Conservation (phyloP, 1,140 invertebrate species). For the Macrotrachela quadricornifera region DNA sequence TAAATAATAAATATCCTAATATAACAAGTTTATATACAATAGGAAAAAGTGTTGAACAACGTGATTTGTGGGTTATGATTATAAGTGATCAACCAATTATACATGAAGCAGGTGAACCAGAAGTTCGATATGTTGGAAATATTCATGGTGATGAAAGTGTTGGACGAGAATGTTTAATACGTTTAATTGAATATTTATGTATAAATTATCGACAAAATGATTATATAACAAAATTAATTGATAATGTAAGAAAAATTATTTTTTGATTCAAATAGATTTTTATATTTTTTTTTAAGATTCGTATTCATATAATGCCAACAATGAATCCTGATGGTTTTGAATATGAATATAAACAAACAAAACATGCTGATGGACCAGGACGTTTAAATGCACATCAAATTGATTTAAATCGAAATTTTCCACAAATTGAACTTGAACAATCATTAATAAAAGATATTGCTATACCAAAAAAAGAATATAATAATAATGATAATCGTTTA, state of each 20-base stretch:
- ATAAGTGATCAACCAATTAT: conserved; percentile 12
- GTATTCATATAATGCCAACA: conserved; percentile 64
- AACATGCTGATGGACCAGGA: conserved; percentile 32
- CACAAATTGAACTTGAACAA: conserved; percentile 50
- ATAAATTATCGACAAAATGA: conserved; percentile 51
- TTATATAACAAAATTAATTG: conserved; percentile 17
- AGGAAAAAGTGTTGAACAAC: conserved; percentile 55
- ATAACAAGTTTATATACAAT: conserved; percentile 28
- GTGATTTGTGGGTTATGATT: conserved; percentile 56
- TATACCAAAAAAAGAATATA: not conserved
- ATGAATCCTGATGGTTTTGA: conserved; percentile 62
- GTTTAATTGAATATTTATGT: conserved; percentile 53
- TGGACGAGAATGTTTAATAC: conserved; percentile 54
- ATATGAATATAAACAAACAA: not conserved
- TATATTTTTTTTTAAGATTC: conserved; percentile 46
- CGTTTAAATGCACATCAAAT: conserved; percentile 56
- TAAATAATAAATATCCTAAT: conserved; percentile 1
- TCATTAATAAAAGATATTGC: no score
- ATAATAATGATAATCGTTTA: not conserved
- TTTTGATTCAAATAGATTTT: conserved; percentile 18
- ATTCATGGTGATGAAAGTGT: conserved; percentile 78
- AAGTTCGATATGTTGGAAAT: conserved; percentile 68
- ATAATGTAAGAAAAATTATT: conserved; percentile 8
- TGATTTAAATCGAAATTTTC: conserved; percentile 91
- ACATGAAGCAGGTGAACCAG: conserved; percentile 32